A percentile compares a stretch with the other conserved stretches of the same genome.
These are phyloP conservation scores for Ctenomys sociabilis DNA, from an alignment of 2,113 vertebrate genomes.

Conservation along the genomic window DNA sequence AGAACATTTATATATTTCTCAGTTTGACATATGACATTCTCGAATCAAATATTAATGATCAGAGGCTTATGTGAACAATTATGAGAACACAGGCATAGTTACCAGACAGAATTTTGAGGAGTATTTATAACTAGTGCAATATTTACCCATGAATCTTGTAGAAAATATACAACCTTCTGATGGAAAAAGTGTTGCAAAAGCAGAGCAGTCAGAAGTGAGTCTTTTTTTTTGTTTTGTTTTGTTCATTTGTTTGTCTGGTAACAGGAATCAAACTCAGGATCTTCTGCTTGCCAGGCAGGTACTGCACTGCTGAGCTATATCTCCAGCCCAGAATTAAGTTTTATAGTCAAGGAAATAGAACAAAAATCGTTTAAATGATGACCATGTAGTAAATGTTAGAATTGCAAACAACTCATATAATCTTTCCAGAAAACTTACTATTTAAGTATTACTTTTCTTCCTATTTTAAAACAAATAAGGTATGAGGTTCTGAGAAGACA, in stretches of 20 bases:
- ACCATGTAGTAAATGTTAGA: background rate
- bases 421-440: background rate
- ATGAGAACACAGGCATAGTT: background rate
- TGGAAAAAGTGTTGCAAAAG: constrained; percentile 15
- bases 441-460: constrained; percentile 1
- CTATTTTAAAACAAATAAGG: background rate
- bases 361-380: background rate
- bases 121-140: background rate
- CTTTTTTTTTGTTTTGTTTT: too few species aligned
- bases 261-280: too few species aligned
- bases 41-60: constrained; percentile 34
- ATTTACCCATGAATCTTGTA: background rate
- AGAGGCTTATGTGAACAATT: background rate
- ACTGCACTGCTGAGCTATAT: too few species aligned
- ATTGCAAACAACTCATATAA: background rate
- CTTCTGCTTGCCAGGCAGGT: too few species aligned
- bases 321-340: background rate
- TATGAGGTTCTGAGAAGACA: background rate
- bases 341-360: constrained; percentile 34
- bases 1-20: background rate
- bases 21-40: background rate
- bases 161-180: background rate
- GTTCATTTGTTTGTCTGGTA: too few species aligned
- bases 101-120: constrained; percentile 28
- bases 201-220: background rate